These are phyloP conservation scores for Tonatia bakeri DNA, from an alignment of 2,113 vertebrate species.

Conservation along the genomic window DNA sequence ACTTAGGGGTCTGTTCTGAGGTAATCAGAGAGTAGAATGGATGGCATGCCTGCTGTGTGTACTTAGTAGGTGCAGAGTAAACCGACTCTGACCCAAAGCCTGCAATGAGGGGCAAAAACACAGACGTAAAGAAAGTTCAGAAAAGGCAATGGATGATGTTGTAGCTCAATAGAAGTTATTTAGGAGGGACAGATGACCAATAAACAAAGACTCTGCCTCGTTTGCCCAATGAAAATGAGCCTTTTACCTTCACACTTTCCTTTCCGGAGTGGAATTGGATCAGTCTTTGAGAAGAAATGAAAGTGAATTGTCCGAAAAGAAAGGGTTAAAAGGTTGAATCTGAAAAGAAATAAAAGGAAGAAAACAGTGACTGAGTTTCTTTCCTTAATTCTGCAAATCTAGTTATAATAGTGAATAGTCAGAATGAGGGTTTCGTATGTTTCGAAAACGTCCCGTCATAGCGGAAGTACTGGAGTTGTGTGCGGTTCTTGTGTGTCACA, in stretches of 20 bases:
- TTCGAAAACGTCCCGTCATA: not conserved
- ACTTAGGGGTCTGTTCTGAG: not conserved
- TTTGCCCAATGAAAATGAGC: not conserved
- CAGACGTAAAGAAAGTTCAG: not conserved
- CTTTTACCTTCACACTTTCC: not conserved
- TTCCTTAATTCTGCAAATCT: not conserved
- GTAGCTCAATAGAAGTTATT: not conserved
- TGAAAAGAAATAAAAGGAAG: not conserved
- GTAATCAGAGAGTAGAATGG: not conserved
- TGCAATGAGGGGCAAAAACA: not conserved
- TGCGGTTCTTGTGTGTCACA: not conserved
- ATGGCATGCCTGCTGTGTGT: not conserved
- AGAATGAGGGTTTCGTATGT: not conserved
- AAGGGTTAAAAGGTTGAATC: not conserved
- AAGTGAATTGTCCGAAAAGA: not conserved
- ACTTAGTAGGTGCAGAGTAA: not conserved
- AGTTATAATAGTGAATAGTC: not conserved
- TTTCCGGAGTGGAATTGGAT: not conserved
- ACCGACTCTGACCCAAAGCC: not conserved
- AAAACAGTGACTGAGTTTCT: not conserved
- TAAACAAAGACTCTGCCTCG: not conserved
- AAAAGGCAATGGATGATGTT: not conserved
- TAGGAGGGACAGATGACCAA: not conserved
- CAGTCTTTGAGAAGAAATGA: not conserved
- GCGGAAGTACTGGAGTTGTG: not conserved